Conservation (phyloP, 2,888 invertebrate genomes). For the Mycalesis mineus region DNA sequence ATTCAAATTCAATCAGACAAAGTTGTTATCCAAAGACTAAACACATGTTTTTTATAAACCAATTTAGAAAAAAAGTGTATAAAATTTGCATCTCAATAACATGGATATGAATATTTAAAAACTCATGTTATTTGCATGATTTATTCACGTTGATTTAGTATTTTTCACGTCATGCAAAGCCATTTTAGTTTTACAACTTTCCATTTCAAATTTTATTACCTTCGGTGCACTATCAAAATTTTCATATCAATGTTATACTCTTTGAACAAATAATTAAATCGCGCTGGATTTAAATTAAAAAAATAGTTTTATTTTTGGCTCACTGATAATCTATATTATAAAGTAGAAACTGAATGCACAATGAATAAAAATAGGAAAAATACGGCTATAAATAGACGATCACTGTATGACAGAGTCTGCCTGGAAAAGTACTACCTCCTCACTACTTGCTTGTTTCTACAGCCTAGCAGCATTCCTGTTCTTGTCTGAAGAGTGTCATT, state of each 20-base stretch:
- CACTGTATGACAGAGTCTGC: too few relatives aligned
- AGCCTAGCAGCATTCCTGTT: too few relatives aligned
- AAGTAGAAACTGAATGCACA: too few relatives aligned
- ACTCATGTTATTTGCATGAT: slow-evolving; percentile 9
- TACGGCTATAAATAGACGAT: too few relatives aligned
- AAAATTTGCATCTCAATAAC: slow-evolving; percentile 14
- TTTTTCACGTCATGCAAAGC: slow-evolving; percentile 1
- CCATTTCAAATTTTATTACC: slow-evolving; percentile 6
- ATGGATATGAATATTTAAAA: slow-evolving; percentile 11
- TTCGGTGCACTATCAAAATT: neutral
- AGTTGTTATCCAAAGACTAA: neutral
- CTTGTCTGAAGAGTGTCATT: too few relatives aligned
- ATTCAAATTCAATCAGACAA: neutral
- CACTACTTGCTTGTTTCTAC: too few relatives aligned
- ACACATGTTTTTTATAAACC: neutral
- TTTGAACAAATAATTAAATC: neutral
- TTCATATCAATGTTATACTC: neutral
- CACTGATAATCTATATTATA: too few relatives aligned
- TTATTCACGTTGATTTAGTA: slow-evolving; percentile 1
- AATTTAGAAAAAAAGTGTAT: neutral
- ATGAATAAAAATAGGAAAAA: too few relatives aligned
- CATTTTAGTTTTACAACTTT: slow-evolving; percentile 11
- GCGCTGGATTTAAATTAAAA: neutral
- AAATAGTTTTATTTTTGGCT: too few relatives aligned
- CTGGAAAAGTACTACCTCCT: too few relatives aligned